phyloP scores from a whole-genome alignment of 2,888 invertebrate species.

The Selenia dentaria region DNA sequence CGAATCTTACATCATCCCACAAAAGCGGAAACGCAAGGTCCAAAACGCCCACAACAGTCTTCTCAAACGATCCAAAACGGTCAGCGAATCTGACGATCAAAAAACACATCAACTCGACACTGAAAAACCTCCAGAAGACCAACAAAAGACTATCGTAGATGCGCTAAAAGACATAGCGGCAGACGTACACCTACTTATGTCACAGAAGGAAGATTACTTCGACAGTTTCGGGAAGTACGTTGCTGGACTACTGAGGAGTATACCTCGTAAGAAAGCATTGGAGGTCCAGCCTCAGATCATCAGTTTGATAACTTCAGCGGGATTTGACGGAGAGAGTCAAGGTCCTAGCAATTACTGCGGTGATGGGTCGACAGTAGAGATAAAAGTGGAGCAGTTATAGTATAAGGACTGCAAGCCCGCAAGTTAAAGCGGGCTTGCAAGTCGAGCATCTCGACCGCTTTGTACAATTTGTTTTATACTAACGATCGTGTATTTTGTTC shows the following conservation, averaged over 20 bases:
- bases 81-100: slow-evolving; percentile 11
- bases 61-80: neutral
- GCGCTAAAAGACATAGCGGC: slow-evolving; percentile 8
- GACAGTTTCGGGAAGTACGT: slow-evolving; percentile 57
- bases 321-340: neutral
- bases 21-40: neutral
- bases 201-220: slow-evolving; percentile 38
- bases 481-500: no score
- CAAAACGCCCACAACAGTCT: neutral
- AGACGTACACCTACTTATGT: slow-evolving; percentile 8
- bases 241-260: slow-evolving; percentile 44
- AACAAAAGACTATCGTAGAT: neutral
- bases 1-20: neutral
- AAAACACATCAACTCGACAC: no score
- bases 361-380: neutral
- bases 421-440: no score
- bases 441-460: no score
- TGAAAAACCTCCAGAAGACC: neutral
- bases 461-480: no score
- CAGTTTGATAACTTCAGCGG: slow-evolving; percentile 25
- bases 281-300: slow-evolving; percentile 48
- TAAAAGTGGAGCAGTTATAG: neutral
- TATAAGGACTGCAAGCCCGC: no score
- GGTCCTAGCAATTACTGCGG: neutral
- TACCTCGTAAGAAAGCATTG: slow-evolving; percentile 45